A percentile compares a stretch with the other conserved stretches of the same genome.
phyloP scores from a whole-genome alignment of 2,113 vertebrate genomes.

The Cyprinus carpio region DNA sequence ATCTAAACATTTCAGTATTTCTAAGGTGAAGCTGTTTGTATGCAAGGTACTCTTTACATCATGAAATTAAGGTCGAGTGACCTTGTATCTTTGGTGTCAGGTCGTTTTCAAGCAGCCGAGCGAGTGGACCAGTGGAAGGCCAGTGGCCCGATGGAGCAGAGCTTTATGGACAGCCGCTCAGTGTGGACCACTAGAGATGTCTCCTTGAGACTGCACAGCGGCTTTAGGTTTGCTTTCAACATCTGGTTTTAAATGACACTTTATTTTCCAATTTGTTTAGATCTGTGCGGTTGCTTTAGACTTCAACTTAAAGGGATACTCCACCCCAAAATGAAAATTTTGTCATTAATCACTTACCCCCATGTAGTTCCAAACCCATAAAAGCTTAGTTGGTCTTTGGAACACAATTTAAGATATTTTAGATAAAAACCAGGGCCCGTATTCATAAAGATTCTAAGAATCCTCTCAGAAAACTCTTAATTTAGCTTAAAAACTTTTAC shows the following conservation, averaged over 20 bases:
- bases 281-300: no score
- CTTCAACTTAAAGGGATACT: no score
- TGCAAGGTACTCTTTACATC: not conserved
- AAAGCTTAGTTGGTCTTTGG: no score
- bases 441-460: no score
- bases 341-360: no score
- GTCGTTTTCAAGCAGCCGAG: slow-evolving; percentile 88
- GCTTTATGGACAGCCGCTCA: slow-evolving; percentile 80
- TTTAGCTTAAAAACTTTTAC: no score
- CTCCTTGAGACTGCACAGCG: slow-evolving; percentile 83
- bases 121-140: slow-evolving; percentile 82
- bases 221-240: slow-evolving; percentile 82
- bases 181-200: slow-evolving; percentile 91
- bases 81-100: slow-evolving; percentile 65
- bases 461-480: no score
- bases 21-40: not conserved
- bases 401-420: no score
- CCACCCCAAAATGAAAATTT: no score
- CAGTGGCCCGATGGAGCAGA: slow-evolving; percentile 74
- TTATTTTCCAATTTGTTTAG: no score
- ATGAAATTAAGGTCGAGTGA: not conserved
- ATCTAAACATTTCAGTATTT: not conserved
- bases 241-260: not conserved
- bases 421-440: no score
- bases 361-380: no score